Evolutionary conservation across 2,888 invertebrate species (phyloP).

Genomic region (Sisyra terminalis): DNA sequence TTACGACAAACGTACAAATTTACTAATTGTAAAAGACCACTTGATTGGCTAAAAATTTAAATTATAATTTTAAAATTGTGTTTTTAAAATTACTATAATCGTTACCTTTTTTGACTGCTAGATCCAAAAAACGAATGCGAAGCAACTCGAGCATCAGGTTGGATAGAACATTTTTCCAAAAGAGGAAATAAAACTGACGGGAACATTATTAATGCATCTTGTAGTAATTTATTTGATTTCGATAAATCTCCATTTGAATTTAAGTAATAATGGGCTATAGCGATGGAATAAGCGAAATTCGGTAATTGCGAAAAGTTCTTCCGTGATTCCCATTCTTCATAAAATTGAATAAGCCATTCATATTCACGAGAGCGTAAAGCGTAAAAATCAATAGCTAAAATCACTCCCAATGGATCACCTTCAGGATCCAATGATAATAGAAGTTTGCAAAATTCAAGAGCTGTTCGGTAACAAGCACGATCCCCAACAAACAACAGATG

Average conservation of each 20-base stretch:
- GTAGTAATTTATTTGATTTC: slow-evolving; percentile 44
- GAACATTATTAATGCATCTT: slow-evolving; percentile 66
- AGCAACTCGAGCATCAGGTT: slow-evolving; percentile 44
- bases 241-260: slow-evolving; percentile 26
- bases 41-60: slow-evolving; percentile 35
- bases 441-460: slow-evolving; percentile 74
- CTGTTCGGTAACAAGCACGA: slow-evolving; percentile 68
- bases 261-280: slow-evolving; percentile 51
- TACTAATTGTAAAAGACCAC: slow-evolving; percentile 50
- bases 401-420: slow-evolving; percentile 57
- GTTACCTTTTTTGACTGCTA: slow-evolving; percentile 24
- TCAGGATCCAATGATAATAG: slow-evolving; percentile 61
- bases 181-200: slow-evolving; percentile 57
- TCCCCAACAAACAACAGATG: slow-evolving; percentile 63
- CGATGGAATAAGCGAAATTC: slow-evolving; percentile 72
- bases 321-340: slow-evolving; percentile 37
- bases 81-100: slow-evolving; percentile 4
- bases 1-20: slow-evolving; percentile 56
- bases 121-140: slow-evolving; percentile 32
- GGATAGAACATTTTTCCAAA: slow-evolving; percentile 58
- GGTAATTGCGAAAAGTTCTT: slow-evolving; percentile 66
- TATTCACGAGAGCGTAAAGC: slow-evolving; percentile 60
- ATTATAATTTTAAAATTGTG: neutral
- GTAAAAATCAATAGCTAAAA: slow-evolving; percentile 67
- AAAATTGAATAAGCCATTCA: slow-evolving; percentile 46